A percentile compares a stretch with the other conserved stretches of the same genome.
These are phyloP conservation scores for Reinhardtius hippoglossoides DNA, from an alignment of 2,113 vertebrate genomes.

Conservation along the genomic window DNA sequence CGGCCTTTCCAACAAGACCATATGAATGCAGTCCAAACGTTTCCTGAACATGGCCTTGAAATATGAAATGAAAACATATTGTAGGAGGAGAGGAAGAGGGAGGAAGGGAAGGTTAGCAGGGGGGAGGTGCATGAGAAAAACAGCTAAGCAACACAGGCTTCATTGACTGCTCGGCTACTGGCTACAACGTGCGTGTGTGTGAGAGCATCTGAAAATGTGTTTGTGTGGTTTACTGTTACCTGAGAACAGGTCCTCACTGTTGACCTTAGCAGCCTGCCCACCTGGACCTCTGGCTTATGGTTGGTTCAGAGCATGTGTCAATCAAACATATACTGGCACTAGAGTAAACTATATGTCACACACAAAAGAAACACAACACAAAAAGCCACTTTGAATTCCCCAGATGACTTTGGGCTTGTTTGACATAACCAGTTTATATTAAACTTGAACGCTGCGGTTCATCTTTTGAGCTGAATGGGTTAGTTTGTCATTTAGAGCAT, in stretches of 20 bases:
- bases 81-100: slow-evolving; percentile 18
- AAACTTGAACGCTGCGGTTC: not conserved
- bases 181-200: slow-evolving; percentile 30
- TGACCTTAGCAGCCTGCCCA: slow-evolving; percentile 40
- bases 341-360: slow-evolving; percentile 4
- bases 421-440: not conserved
- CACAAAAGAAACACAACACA: not conserved
- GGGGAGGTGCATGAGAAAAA: slow-evolving; percentile 50
- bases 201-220: slow-evolving; percentile 41
- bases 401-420: not conserved
- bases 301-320: slow-evolving; percentile 49
- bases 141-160: slow-evolving; percentile 71
- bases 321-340: slow-evolving; percentile 30
- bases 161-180: slow-evolving; percentile 63
- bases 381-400: slow-evolving; percentile 2
- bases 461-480: not conserved
- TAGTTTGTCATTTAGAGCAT: not conserved
- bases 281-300: slow-evolving; percentile 4
- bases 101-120: not conserved
- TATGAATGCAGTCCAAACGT: slow-evolving; percentile 28
- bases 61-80: slow-evolving; percentile 64
- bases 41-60: slow-evolving; percentile 61
- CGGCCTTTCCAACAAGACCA: not conserved
- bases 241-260: slow-evolving; percentile 76
- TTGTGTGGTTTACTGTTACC: slow-evolving; percentile 42